Evolutionary conservation across 2,888 invertebrate species (phyloP), one percentile per base, ranked within the genome.

Genomic region (Calliopum simillimum): DNA sequence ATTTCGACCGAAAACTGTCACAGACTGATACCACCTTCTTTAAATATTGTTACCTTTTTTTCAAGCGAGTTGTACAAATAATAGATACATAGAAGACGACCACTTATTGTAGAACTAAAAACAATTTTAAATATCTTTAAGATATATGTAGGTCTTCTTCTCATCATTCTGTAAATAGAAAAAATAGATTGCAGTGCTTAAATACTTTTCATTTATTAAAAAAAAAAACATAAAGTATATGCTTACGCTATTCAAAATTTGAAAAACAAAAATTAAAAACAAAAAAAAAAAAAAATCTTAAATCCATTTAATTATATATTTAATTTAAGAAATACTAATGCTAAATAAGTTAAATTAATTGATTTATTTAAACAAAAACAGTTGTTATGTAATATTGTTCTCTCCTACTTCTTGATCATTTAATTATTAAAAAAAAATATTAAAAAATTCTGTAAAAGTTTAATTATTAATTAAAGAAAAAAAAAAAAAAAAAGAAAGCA

Each of bases 301-400:
- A 65, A 55, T 55, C 25, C 23, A 69, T 53, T 64, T 68, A 51
- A 64, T 64, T 59, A 51, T 49, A 55, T 62, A 70, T 71, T 58
- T 69, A 58, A 51, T 70, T 65, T 65, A 73, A 69, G 59, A 41
- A 62, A 69, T 55, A 14, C 47, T 62, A 68, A 69, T 73, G 68
- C 67, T 71, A 71, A 72, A 67, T 69, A 71, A 69, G 71, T 74
- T 63, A 71, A 71, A 72, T 71, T 65, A 67, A 72, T 71, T 51
- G 69, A 69, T 64, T 64, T 71, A 56, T 65, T 68, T 67, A 74
- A 46, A 25, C 70, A 62, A 62, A 64, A 53, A 55, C 65, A 74
- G 72, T 74, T 74, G 74, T 71, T 72, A 70, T 69, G 69, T 70
- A 67, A 67, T 64, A 68, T 64, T 64, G 51, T 64, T 51, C 46